These are phyloP conservation scores for Adelosebastes latens DNA, from an alignment of 2,797 vertebrate species.

Conservation along the genomic window DNA sequence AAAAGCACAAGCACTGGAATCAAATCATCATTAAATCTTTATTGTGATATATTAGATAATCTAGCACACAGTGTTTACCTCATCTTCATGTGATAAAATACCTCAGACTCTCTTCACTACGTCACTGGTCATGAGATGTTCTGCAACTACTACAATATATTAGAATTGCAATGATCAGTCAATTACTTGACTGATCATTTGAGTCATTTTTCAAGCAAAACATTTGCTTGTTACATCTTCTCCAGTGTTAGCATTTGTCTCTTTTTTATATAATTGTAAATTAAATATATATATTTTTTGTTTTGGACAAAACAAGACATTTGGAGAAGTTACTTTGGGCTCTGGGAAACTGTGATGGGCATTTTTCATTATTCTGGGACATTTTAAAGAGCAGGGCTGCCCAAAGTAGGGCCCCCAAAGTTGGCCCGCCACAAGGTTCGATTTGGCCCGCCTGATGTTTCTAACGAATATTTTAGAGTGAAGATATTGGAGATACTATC, in stretches of 20 bases:
- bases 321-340: not conserved
- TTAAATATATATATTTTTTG: not conserved
- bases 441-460: no score
- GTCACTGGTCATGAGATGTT: not conserved
- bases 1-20: constrained; percentile 19
- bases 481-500: not conserved
- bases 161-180: not conserved
- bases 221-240: not conserved
- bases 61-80: not conserved
- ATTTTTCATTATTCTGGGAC: not conserved
- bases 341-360: not conserved
- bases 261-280: not conserved
- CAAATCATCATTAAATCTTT: constrained; percentile 36
- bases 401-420: no score
- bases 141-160: not conserved
- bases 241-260: not conserved
- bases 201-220: not conserved
- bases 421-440: fast-evolving
- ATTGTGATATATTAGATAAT: constrained; percentile 54
- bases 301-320: not conserved
- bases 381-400: not conserved
- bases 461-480: no score
- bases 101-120: not conserved
- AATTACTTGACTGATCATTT: not conserved
- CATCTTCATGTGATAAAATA: not conserved